Evolutionary conservation across 2,888 invertebrate species (phyloP).

Genomic region (Therioaphis trifolii): DNA sequence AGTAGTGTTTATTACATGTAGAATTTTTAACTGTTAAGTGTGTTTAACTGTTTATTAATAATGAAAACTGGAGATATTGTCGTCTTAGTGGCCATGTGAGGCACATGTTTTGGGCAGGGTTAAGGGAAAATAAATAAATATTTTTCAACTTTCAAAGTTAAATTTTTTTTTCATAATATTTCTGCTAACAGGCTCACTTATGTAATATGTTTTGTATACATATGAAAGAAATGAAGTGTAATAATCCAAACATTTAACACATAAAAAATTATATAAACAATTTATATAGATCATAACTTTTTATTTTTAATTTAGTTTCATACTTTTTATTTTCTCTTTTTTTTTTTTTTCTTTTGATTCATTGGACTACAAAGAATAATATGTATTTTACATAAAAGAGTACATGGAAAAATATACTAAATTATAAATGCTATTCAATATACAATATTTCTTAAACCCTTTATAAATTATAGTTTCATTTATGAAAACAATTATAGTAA

Average conservation of each 20-base stretch:
- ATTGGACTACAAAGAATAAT: constrained; percentile 24
- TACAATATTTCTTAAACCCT: constrained; percentile 51
- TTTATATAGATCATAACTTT: constrained; percentile 54
- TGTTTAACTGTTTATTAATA: constrained; percentile 60
- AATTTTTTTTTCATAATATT: constrained; percentile 7
- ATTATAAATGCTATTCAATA: constrained; percentile 2
- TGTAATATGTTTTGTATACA: neutral
- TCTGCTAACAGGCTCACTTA: constrained; percentile 6
- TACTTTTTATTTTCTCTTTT: constrained; percentile 20
- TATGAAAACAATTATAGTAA: constrained; percentile 50
- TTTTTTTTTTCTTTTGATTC: neutral
- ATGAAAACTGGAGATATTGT: constrained; percentile 42
- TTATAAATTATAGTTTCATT: constrained; percentile 53
- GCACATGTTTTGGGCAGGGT: constrained; percentile 52
- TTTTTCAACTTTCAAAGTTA: constrained; percentile 34
- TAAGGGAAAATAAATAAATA: constrained; percentile 49
- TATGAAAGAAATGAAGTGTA: constrained; percentile 31
- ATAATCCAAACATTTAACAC: constrained; percentile 49
- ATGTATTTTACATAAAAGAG: constrained; percentile 32
- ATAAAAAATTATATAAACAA: constrained; percentile 25
- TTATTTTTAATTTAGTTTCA: constrained; percentile 41
- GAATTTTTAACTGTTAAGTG: constrained; percentile 60
- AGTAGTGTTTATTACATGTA: constrained; percentile 54
- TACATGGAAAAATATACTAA: constrained; percentile 40
- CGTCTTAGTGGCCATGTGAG: constrained; percentile 4